Evolutionary conservation across 2,797 vertebrate genomes (phyloP), one percentile per base, ranked within the genome.

Genomic region (Pampus argenteus): DNA sequence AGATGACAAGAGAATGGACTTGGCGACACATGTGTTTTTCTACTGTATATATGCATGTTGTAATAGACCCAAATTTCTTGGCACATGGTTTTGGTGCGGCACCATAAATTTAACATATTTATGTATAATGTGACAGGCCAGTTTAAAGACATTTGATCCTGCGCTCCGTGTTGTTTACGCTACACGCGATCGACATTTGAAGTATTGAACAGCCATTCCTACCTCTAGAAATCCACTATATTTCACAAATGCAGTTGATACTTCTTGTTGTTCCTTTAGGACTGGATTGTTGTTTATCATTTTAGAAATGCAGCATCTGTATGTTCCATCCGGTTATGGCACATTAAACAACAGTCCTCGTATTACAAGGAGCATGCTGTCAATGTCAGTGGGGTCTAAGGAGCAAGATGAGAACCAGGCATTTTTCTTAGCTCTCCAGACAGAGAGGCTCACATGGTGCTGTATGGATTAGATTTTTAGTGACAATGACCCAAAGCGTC

Each of bases 271-370:
- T 38, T 56, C 48, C 58, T 76, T 68, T 44, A 66, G 79, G 87
- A 86, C 83, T 81, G 81, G 81, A 82, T 83, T 88, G 55, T 82
- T 82, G 85, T 90, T 89, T 87, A 90, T 89, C 68, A 38, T 86
- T 90, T 88, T 69, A 67, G 88, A 93, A 89, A 86, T 87, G 85
- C 87, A 90, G 82, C 90, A 90, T 91, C 85, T 91, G 89, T 84
- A 86, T 75, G 77, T 71, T 92, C 65, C 79, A 81, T 87, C 79
- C 78, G 59, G 85, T 89, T 86, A 89, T 79, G 79, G 80, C 83
- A 86, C 79, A 83, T 92, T 89, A 79, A 87, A 81, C 74, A 77
- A 75, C 82, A 83, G 83, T 67, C 78, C 73, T 81, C 73, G 85
- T 82, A 84, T 85, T 74, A 85, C 78, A 79, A 86, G 88, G 63